A percentile compares a stretch with the other conserved stretches of the same genome.
These are phyloP conservation scores for Macrobrachium nipponense DNA, from an alignment of 1,140 invertebrate genomes.

Conservation along the genomic window DNA sequence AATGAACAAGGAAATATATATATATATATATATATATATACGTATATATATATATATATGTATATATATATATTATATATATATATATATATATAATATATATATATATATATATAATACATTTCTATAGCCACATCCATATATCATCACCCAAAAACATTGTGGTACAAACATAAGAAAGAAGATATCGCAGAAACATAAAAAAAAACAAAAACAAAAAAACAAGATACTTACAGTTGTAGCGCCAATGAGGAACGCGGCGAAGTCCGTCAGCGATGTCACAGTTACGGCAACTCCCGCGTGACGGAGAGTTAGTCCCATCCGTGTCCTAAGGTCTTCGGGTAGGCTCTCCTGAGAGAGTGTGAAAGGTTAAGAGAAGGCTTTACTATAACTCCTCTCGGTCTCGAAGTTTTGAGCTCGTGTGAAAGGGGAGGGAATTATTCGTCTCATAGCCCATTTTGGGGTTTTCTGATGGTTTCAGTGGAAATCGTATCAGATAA, in stretches of 20 bases:
- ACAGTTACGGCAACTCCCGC: constrained; percentile 71
- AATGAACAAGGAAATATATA: too few relatives aligned
- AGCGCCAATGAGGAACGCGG: constrained; percentile 67
- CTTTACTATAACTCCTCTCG: too few relatives aligned
- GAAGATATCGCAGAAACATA: not conserved
- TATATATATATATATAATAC: not conserved
- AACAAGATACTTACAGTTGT: constrained; percentile 55
- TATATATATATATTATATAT: constrained; percentile 9
- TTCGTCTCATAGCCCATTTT: too few relatives aligned
- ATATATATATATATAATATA: not conserved
- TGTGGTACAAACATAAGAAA: too few relatives aligned
- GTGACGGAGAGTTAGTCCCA: constrained; percentile 70
- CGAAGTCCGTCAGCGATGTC: constrained; percentile 71
- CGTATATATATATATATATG: not conserved
- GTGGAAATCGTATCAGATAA: too few relatives aligned
- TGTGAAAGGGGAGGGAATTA: too few relatives aligned
- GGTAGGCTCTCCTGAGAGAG: not conserved
- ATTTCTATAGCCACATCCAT: too few relatives aligned
- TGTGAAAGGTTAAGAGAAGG: not conserved
- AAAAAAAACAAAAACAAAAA: not conserved
- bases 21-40: not conserved
- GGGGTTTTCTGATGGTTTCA: too few relatives aligned
- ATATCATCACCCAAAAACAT: not conserved
- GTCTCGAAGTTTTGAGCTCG: not conserved
- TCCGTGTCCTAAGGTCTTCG: constrained; percentile 64